Conservation (phyloP, 2,797 vertebrate species). For the Denticeps clupeoides region DNA sequence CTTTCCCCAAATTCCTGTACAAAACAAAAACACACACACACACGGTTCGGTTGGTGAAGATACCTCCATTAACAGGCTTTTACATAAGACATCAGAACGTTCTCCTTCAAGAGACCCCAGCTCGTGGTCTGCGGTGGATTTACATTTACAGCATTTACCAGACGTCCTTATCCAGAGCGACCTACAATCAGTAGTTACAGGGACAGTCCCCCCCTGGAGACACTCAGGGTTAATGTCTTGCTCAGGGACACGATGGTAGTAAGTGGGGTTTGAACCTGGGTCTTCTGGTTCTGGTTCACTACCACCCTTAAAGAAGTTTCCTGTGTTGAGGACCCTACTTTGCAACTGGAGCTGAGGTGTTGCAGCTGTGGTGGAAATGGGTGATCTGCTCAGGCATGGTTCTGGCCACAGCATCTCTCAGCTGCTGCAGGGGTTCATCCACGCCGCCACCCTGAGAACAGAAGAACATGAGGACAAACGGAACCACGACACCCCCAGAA, state of each 20-base stretch:
- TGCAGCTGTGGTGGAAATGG: constrained; percentile 71
- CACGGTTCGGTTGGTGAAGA: too few relatives aligned
- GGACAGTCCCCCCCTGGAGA: too few relatives aligned
- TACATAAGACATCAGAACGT: background rate
- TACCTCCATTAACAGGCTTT: background rate
- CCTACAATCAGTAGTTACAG: too few relatives aligned
- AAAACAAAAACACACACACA: too few relatives aligned
- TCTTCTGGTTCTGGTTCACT: background rate
- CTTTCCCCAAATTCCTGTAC: constrained; percentile 44
- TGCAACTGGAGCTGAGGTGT: constrained; percentile 66
- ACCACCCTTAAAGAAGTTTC: background rate
- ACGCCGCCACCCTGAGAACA: constrained; percentile 59
- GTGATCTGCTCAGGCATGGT: constrained; percentile 83
- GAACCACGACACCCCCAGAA: too few relatives aligned
- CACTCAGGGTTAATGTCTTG: too few relatives aligned
- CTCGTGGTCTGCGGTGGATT: too few relatives aligned
- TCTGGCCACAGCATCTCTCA: constrained; percentile 73
- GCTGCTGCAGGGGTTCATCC: constrained; percentile 62
- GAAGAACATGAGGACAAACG: background rate
- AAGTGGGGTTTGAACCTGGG: too few relatives aligned
- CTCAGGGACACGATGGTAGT: too few relatives aligned
- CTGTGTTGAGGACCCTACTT: constrained; percentile 55
- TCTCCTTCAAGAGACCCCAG: background rate
- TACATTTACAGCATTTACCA: too few relatives aligned
- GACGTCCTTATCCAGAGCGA: too few relatives aligned